These are phyloP conservation scores for Nymphalis polychloros DNA, from an alignment of 2,888 invertebrate genomes.

Conservation along the genomic window DNA sequence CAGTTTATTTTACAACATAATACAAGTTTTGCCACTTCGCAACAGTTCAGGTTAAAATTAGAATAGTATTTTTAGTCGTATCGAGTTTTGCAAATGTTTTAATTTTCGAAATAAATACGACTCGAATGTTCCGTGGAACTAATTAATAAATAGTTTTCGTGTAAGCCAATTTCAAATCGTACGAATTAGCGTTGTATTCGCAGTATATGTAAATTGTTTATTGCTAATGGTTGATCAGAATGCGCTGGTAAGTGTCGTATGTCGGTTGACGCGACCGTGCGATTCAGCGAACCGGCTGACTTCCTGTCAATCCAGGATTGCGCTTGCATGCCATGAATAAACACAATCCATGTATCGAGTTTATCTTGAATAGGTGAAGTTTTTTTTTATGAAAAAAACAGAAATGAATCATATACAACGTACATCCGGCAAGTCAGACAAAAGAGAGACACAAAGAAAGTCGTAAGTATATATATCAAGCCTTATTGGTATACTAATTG, in stretches of 20 bases:
- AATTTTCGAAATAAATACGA: conserved; percentile 1
- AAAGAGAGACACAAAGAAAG: conserved; percentile 17
- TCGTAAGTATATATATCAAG: conserved; percentile 15
- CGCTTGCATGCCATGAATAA: conserved; percentile 64
- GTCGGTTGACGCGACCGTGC: conserved; percentile 54
- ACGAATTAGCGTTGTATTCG: conserved; percentile 10
- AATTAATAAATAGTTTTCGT: conserved; percentile 14
- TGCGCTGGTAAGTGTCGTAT: conserved; percentile 55
- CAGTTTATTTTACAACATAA: conserved; percentile 9
- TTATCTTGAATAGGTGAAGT: conserved; percentile 28
- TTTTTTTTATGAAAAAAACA: conserved; percentile 23
- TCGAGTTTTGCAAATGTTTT: neutral
- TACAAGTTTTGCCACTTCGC: conserved; percentile 3
- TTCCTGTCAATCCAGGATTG: conserved; percentile 63
- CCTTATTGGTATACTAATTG: neutral
- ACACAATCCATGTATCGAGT: conserved; percentile 45
- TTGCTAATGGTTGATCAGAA: conserved; percentile 52
- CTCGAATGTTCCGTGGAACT: conserved; percentile 1
- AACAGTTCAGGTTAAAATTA: conserved; percentile 7
- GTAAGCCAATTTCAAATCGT: conserved; percentile 7
- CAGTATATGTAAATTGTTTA: conserved; percentile 40
- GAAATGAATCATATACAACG: conserved; percentile 25
- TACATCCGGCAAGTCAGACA: conserved; percentile 24
- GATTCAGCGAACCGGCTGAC: conserved; percentile 69
- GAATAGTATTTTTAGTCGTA: conserved; percentile 1